Conservation (phyloP, 2,797 vertebrate species). For the Coendou prehensilis region DNA sequence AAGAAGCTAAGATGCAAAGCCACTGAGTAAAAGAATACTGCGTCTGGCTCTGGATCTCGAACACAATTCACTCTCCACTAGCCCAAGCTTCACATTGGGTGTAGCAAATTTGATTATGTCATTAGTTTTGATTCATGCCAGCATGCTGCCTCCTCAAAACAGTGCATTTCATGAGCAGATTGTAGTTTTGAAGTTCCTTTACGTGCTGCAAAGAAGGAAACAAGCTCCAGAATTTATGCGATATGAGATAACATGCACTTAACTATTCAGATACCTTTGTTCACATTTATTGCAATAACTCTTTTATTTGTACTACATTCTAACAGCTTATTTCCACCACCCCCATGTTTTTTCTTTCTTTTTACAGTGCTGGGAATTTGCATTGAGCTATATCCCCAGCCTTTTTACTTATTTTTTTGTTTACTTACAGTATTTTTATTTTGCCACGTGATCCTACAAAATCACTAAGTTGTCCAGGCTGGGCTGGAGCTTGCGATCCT, state of each 20-base stretch:
- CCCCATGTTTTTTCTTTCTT: not conserved
- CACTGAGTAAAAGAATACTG: too few species aligned
- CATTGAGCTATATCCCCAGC: not conserved
- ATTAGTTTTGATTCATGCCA: not conserved
- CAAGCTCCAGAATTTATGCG: not conserved
- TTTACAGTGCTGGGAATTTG: not conserved
- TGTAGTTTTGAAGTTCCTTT: not conserved
- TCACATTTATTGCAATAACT: not conserved
- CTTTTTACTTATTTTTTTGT: not conserved
- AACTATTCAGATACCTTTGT: not conserved
- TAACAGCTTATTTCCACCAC: not conserved
- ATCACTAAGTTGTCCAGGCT: not conserved
- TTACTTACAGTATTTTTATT: not conserved
- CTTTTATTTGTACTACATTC: not conserved
- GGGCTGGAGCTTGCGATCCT: not conserved
- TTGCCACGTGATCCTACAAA: not conserved
- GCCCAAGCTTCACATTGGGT: rapidly evolving
- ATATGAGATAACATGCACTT: not conserved
- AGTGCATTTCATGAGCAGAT: rapidly evolving
- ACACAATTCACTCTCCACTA: rapidly evolving
- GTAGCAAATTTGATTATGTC: not conserved
- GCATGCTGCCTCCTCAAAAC: not conserved
- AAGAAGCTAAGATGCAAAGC: not conserved
- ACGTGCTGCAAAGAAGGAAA: not conserved
- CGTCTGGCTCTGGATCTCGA: too few species aligned